A percentile compares a stretch with the other conserved stretches of the same genome.
Evolutionary conservation across 2,797 vertebrate genomes (phyloP).

Genomic region (Ctenopoma multispine): DNA sequence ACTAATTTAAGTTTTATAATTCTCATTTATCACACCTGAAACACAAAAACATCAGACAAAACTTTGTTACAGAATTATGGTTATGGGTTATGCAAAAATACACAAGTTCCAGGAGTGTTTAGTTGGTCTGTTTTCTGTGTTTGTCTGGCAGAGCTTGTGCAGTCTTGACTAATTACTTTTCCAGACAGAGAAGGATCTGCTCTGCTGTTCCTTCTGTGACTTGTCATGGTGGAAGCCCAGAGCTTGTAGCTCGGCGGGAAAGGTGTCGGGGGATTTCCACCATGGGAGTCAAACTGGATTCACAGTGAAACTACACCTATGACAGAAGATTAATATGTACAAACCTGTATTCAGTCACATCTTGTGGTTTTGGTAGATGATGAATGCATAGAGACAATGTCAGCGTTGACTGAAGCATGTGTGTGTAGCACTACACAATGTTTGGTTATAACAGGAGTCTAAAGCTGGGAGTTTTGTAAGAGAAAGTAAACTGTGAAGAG

Average conservation of each 20-base stretch:
- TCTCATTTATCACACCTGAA: slow-evolving; percentile 46
- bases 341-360: slow-evolving; percentile 26
- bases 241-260: slow-evolving; percentile 22
- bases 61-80: slow-evolving; percentile 17
- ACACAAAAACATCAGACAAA: slow-evolving; percentile 25
- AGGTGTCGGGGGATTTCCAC: slow-evolving; percentile 61
- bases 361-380: slow-evolving; percentile 25
- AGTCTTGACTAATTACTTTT: slow-evolving; percentile 52
- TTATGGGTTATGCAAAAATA: slow-evolving; percentile 22
- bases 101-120: slow-evolving; percentile 21
- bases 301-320: slow-evolving; percentile 22
- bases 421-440: slow-evolving; percentile 32
- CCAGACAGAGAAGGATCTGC: slow-evolving; percentile 40
- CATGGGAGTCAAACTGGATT: slow-evolving; percentile 21
- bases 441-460: slow-evolving; percentile 19
- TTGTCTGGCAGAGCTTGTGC: slow-evolving; percentile 50
- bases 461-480: slow-evolving; percentile 38
- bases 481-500: slow-evolving; percentile 57
- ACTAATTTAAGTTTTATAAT: slow-evolving; percentile 21
- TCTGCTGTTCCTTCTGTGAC: slow-evolving; percentile 28
- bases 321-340: slow-evolving; percentile 33
- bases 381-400: slow-evolving; percentile 17
- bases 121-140: slow-evolving; percentile 40
- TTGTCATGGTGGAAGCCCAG: slow-evolving; percentile 41
- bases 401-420: slow-evolving; percentile 4